Percentiles rank a stretch among this genome's conserved stretches.
Conservation (phyloP, 2,113 vertebrate species). For the Colistium nudipinnis region DNA sequence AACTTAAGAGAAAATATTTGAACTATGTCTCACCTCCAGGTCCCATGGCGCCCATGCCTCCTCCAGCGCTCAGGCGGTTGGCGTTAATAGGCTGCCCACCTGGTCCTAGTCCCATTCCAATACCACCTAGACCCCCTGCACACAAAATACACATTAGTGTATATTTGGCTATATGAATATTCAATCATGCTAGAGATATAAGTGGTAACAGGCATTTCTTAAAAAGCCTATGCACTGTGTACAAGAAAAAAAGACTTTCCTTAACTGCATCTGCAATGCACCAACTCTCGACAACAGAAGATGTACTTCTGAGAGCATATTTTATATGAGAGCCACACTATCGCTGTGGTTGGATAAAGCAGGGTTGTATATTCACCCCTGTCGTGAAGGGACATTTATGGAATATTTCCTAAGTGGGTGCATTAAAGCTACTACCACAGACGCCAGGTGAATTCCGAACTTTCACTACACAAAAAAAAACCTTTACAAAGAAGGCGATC, state of each 20-base stretch:
- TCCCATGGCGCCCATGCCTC: constrained; percentile 88
- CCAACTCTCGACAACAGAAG: constrained; percentile 2
- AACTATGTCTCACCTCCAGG: constrained; percentile 86
- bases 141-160: background rate
- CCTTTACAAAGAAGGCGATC: too few relatives aligned
- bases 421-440: background rate
- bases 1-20: background rate
- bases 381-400: background rate
- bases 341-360: background rate
- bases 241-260: too few relatives aligned
- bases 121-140: constrained; percentile 94
- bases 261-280: constrained; percentile 28
- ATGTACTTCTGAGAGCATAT: background rate
- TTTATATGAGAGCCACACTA: background rate
- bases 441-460: background rate
- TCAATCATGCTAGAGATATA: background rate
- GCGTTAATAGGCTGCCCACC: constrained; percentile 97
- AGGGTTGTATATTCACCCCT: constrained; percentile 1
- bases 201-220: background rate
- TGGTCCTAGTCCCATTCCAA: constrained; percentile 97
- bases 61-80: constrained; percentile 87
- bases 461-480: background rate
- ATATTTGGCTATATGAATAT: too few relatives aligned
- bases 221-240: background rate
- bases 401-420: background rate